Percentiles rank a stretch among this genome's conserved stretches.
These are phyloP conservation scores for Zosterops pallidus DNA, from an alignment of 2,113 vertebrate species.

Conservation along the genomic window DNA sequence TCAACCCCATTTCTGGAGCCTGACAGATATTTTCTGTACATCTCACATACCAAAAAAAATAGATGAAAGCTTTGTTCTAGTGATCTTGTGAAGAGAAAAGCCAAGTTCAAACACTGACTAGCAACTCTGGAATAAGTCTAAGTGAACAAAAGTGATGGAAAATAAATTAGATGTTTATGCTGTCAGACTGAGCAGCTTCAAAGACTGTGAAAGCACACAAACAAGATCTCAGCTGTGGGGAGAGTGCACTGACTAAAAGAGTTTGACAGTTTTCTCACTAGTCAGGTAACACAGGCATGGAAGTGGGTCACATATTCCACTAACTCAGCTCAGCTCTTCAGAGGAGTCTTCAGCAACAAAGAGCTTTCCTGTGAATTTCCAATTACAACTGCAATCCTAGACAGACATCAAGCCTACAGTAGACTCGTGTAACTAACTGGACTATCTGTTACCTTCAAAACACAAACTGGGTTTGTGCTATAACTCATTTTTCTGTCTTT, in stretches of 20 bases:
- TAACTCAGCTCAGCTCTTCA: not conserved
- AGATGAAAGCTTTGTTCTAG: not conserved
- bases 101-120: not conserved
- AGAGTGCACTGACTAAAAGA: not conserved
- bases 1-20: not conserved
- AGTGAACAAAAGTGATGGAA: not conserved
- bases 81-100: not conserved
- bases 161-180: not conserved
- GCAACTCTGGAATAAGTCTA: not conserved
- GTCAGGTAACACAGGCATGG: not conserved
- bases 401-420: accelerated
- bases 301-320: not conserved
- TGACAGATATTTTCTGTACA: not conserved
- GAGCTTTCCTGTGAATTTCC: not conserved
- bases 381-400: not conserved
- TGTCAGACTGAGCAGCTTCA: not conserved
- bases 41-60: not conserved
- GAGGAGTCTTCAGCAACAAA: not conserved
- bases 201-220: not conserved
- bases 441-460: not conserved
- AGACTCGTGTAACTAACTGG: accelerated
- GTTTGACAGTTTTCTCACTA: not conserved
- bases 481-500: not conserved
- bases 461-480: not conserved
- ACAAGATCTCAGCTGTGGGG: not conserved